phyloP scores from a whole-genome alignment of 2,888 invertebrate genomes.

The Osedax frankpressi region DNA sequence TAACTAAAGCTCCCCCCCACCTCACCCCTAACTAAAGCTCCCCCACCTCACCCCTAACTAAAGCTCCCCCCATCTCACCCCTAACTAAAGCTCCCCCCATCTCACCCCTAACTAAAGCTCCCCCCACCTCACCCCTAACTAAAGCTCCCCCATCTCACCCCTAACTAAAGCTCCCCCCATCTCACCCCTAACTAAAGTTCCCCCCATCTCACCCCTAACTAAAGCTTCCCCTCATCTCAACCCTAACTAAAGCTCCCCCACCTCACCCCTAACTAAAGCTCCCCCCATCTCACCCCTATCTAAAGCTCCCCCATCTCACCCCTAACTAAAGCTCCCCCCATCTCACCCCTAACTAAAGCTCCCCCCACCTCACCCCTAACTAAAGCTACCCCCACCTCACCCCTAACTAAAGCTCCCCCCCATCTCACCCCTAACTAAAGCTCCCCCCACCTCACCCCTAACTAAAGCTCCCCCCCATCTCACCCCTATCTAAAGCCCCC shows the following conservation, averaged over 20 bases:
- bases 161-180: constrained; percentile 4
- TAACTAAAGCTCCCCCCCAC: background rate
- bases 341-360: no score
- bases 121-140: background rate
- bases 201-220: background rate
- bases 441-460: no score
- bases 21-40: background rate
- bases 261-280: no score
- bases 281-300: background rate
- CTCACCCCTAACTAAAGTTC: no score
- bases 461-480: no score
- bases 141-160: background rate
- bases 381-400: background rate
- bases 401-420: no score
- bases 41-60: background rate
- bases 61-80: background rate
- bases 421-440: background rate
- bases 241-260: constrained; percentile 4
- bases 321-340: constrained; percentile 4
- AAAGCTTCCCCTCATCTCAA: background rate
- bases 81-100: constrained; percentile 4
- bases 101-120: no score
- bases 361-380: background rate
- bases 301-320: background rate
- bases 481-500: background rate